These are phyloP conservation scores for Drosophila neotestacea DNA, from an alignment of 2,888 invertebrate genomes.

Conservation along the genomic window DNA sequence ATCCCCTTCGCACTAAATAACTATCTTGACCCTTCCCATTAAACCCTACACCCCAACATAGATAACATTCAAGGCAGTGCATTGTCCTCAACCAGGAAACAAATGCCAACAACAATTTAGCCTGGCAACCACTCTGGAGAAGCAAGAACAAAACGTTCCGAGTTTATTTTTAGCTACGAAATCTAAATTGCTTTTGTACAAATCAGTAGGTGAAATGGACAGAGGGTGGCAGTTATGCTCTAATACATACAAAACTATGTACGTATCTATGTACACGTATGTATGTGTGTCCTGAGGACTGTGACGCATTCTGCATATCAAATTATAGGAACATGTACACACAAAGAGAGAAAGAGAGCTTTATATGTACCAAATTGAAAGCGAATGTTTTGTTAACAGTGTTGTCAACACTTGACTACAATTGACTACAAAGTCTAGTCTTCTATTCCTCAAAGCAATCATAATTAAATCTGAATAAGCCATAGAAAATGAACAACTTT, in stretches of 20 bases:
- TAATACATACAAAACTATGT: slow-evolving; percentile 6
- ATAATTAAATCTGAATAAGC: too few relatives aligned
- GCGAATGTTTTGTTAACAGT: slow-evolving; percentile 11
- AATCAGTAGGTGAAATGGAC: slow-evolving; percentile 34
- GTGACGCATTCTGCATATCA: slow-evolving; percentile 47
- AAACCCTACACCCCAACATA: slow-evolving; percentile 3
- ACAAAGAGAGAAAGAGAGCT: neutral
- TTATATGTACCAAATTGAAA: slow-evolving; percentile 14
- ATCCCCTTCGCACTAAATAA: neutral
- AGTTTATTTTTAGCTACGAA: slow-evolving; percentile 69
- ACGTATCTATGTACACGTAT: neutral
- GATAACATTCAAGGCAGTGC: slow-evolving; percentile 72
- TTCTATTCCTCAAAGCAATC: neutral
- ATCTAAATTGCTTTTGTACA: slow-evolving; percentile 61
- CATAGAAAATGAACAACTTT: too few relatives aligned
- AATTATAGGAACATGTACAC: slow-evolving; percentile 5
- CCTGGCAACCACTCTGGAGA: slow-evolving; percentile 56
- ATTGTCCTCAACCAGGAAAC: slow-evolving; percentile 72
- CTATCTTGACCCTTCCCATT: slow-evolving; percentile 24
- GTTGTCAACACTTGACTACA: slow-evolving; percentile 12
- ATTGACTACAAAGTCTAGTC: neutral
- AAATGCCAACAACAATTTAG: slow-evolving; percentile 20
- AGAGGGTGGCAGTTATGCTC: slow-evolving; percentile 49
- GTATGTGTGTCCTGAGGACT: slow-evolving; percentile 6
- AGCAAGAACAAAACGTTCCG: slow-evolving; percentile 40